These are phyloP conservation scores for Xyrauchen texanus DNA, from an alignment of 2,113 vertebrate species.

Conservation along the genomic window DNA sequence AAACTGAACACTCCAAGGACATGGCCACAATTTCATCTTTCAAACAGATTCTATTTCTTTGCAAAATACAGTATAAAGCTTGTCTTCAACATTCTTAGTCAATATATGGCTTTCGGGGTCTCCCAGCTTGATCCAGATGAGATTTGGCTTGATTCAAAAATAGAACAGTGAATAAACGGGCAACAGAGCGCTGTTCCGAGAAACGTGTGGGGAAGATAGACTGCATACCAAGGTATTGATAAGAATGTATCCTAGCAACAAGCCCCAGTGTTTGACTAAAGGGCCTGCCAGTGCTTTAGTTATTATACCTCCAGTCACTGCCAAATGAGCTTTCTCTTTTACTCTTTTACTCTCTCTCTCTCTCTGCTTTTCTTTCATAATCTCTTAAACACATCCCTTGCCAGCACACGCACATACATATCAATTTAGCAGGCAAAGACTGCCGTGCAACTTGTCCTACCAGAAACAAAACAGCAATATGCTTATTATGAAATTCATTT, in stretches of 20 bases:
- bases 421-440: not conserved
- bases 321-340: slow-evolving; percentile 35
- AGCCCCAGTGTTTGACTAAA: slow-evolving; percentile 58
- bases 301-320: slow-evolving; percentile 35
- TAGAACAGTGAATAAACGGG: slow-evolving; percentile 43
- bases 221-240: slow-evolving; percentile 61
- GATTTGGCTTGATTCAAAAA: slow-evolving; percentile 45
- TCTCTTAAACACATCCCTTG: slow-evolving; percentile 21
- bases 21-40: too few species aligned
- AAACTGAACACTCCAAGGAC: too few species aligned
- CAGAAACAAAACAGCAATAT: not conserved
- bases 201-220: slow-evolving; percentile 42
- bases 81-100: not conserved
- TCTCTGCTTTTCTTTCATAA: slow-evolving; percentile 1
- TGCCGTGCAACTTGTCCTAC: not conserved
- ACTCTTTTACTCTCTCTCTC: slow-evolving; percentile 4
- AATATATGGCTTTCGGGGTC: slow-evolving; percentile 11
- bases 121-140: slow-evolving; percentile 21
- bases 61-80: not conserved
- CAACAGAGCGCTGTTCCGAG: slow-evolving; percentile 17
- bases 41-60: too few species aligned
- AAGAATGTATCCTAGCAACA: slow-evolving; percentile 63
- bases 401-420: slow-evolving; percentile 16
- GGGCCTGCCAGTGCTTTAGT: slow-evolving; percentile 51
- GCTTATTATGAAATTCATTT: not conserved